Conservation (phyloP, 1,140 invertebrate species). For the Cyrtorhinus lividipennis region DNA sequence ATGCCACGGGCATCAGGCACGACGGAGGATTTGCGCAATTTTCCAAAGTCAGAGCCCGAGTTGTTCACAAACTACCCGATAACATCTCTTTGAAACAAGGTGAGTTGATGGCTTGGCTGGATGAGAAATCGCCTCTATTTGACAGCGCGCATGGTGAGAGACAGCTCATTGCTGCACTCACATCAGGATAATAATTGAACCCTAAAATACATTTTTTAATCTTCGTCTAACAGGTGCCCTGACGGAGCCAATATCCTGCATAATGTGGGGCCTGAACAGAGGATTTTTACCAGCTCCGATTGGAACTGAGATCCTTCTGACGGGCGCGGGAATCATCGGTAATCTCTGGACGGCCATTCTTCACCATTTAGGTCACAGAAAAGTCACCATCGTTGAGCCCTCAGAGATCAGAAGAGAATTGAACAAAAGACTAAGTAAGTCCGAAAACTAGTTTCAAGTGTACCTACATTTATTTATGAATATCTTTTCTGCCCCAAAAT, state of each 20-base stretch:
- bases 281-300: constrained; percentile 39
- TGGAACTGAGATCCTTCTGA: constrained; percentile 43
- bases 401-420: constrained; percentile 37
- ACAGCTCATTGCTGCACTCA: no score
- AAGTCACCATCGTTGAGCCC: constrained; percentile 48
- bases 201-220: no score
- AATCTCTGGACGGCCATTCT: constrained; percentile 45
- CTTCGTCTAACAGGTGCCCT: constrained; percentile 37
- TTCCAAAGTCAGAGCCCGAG: constrained; percentile 38
- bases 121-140: no score
- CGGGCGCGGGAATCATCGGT: constrained; percentile 55
- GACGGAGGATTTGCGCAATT: constrained; percentile 54
- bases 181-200: no score
- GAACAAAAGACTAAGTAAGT: constrained; percentile 36
- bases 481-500: no score
- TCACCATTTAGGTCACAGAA: constrained; percentile 47
- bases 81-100: constrained; percentile 39
- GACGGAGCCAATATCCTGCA: constrained; percentile 48
- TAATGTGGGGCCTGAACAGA: constrained; percentile 47
- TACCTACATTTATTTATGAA: constrained; percentile 1
- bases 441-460: background rate
- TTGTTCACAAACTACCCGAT: constrained; percentile 40
- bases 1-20: constrained; percentile 45
- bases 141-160: no score
- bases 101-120: no score